These are phyloP conservation scores for Ctenoplectra terminalis DNA, from an alignment of 1,140 invertebrate species.

Conservation along the genomic window DNA sequence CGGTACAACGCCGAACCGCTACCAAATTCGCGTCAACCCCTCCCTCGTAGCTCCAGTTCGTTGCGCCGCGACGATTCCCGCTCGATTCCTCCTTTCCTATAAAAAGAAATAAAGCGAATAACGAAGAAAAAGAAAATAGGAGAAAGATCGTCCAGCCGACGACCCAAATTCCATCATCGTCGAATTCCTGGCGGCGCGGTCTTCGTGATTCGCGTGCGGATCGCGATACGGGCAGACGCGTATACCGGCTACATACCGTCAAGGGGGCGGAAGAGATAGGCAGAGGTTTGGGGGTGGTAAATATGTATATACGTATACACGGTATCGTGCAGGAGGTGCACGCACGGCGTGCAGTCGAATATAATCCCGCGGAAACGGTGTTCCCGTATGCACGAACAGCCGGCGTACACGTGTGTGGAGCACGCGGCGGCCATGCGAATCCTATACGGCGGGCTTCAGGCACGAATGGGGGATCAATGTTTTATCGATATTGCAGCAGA, in stretches of 20 bases:
- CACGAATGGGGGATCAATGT: constrained; percentile 78
- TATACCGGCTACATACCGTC: constrained; percentile 8
- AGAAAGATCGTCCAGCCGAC: constrained; percentile 32
- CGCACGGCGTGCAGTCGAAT: constrained; percentile 60
- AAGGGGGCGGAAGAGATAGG: neutral
- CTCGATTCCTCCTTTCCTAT: too few species aligned
- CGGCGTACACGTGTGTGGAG: constrained; percentile 42
- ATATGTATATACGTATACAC: constrained; percentile 20
- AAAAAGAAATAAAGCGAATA: neutral
- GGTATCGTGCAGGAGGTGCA: constrained; percentile 52
- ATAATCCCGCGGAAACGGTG: constrained; percentile 66
- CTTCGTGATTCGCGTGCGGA: constrained; percentile 65
- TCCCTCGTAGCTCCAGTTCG: neutral
- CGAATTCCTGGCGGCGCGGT: constrained; percentile 51
- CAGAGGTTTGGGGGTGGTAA: neutral
- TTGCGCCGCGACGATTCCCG: neutral
- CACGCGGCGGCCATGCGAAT: constrained; percentile 65
- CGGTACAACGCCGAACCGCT: neutral
- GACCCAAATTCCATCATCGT: constrained; percentile 67
- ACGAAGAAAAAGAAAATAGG: too few species aligned
- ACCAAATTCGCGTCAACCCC: neutral
- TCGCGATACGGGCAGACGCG: constrained; percentile 60
- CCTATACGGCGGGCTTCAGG: constrained; percentile 71
- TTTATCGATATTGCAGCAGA: constrained; percentile 78
- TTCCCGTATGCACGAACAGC: constrained; percentile 62